Conservation (phyloP, 2,113 vertebrate species). For the Antechinus stuartii region DNA sequence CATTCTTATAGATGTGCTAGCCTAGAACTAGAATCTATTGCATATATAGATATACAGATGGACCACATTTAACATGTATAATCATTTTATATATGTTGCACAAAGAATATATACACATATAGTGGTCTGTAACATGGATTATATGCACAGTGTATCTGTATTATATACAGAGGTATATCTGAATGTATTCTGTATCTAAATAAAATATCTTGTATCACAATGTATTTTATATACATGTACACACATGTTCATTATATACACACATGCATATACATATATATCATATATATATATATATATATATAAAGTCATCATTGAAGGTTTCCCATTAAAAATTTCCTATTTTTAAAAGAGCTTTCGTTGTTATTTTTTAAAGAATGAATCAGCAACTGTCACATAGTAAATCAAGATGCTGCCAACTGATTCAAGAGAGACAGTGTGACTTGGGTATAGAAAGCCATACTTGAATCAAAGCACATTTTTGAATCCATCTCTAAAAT, state of each 20-base stretch:
- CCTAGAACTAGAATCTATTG: neutral
- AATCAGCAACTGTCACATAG: neutral
- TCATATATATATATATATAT: neutral
- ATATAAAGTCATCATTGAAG: neutral
- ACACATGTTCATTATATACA: neutral
- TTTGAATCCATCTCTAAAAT: neutral
- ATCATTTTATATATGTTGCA: neutral
- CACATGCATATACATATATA: accelerated
- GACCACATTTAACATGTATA: neutral
- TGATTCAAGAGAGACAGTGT: neutral
- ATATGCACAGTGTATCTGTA: neutral
- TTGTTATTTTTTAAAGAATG: neutral
- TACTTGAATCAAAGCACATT: neutral
- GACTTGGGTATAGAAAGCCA: neutral
- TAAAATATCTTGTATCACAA: neutral
- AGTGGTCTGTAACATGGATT: neutral
- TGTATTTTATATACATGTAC: neutral
- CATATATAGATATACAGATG: neutral
- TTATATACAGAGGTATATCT: neutral
- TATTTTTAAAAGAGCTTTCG: neutral
- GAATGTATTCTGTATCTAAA: neutral
- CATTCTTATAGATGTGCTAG: neutral
- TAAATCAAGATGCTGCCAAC: neutral
- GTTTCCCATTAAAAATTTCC: neutral
- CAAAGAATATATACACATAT: neutral